Evolutionary conservation across 30 jellyfish, hydroid and myxozoan species (phyloP).

Genomic region (Pseudorhiza aurosa): DNA sequence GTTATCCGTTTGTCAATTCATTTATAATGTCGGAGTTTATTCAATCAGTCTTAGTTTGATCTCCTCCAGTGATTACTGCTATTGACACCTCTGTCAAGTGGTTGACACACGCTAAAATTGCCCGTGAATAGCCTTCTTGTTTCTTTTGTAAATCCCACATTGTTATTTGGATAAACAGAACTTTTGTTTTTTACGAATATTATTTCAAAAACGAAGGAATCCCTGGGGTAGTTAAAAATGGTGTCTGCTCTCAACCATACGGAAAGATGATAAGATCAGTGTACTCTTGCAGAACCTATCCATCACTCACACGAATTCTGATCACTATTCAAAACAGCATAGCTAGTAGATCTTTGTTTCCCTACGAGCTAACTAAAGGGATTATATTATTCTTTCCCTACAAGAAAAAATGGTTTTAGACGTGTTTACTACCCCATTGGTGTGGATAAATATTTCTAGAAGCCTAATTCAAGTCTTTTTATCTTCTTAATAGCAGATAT

Average conservation of each 20-base stretch:
- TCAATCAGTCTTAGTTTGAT: background rate
- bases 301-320: too few species aligned
- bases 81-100: constrained; percentile 1
- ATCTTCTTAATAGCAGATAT: too few species aligned
- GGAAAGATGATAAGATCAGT: background rate
- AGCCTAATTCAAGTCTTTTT: too few species aligned
- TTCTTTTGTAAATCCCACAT: background rate
- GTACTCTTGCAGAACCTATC: background rate
- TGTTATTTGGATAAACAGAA: background rate
- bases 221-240: constrained; percentile 14
- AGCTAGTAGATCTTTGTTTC: too few species aligned
- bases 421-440: too few species aligned
- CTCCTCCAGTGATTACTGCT: constrained; percentile 14
- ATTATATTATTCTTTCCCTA: too few species aligned
- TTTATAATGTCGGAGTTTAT: background rate
- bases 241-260: constrained; percentile 3
- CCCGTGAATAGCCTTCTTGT: background rate
- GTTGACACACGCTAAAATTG: background rate
- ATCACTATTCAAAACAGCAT: too few species aligned
- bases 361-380: too few species aligned
- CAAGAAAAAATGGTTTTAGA: too few species aligned
- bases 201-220: background rate
- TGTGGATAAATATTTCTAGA: too few species aligned
- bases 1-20: background rate
- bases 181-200: background rate